Evolutionary conservation across 2,113 vertebrate genomes (phyloP).

Genomic region (Panurus biarmicus): DNA sequence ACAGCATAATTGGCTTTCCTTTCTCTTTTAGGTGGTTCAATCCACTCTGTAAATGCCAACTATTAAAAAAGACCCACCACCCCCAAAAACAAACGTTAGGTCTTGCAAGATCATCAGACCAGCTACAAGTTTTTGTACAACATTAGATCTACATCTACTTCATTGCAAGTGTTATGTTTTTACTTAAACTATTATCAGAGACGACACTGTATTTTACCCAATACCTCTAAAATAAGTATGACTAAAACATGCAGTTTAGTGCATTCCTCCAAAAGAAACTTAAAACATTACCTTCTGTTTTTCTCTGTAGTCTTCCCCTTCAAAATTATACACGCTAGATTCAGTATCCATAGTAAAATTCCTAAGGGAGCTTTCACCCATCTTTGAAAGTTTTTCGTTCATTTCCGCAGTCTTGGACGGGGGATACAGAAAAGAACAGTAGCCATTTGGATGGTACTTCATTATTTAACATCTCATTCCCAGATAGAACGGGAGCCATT

Average conservation of each 20-base stretch:
- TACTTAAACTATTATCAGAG: not conserved
- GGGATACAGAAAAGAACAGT: not conserved
- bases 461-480: not conserved
- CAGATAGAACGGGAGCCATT: not conserved
- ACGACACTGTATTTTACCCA: not conserved
- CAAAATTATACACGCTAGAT: constrained; percentile 96
- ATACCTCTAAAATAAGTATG: not conserved
- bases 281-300: constrained; percentile 89
- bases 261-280: not conserved
- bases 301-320: constrained; percentile 98
- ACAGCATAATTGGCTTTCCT: constrained; percentile 98
- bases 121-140: not conserved
- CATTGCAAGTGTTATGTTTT: not conserved
- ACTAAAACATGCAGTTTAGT: not conserved
- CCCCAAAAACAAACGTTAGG: not conserved
- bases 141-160: not conserved
- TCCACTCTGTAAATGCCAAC: constrained; percentile 97
- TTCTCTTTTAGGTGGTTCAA: constrained; percentile 95
- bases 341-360: constrained; percentile 98
- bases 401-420: constrained; percentile 87
- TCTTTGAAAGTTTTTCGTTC: constrained; percentile 89
- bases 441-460: not conserved
- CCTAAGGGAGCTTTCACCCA: constrained; percentile 91
- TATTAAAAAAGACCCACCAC: constrained; percentile 2
- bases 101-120: not conserved